These are phyloP conservation scores for Agonum fuliginosum DNA, from an alignment of 2,888 invertebrate species.

Conservation along the genomic window DNA sequence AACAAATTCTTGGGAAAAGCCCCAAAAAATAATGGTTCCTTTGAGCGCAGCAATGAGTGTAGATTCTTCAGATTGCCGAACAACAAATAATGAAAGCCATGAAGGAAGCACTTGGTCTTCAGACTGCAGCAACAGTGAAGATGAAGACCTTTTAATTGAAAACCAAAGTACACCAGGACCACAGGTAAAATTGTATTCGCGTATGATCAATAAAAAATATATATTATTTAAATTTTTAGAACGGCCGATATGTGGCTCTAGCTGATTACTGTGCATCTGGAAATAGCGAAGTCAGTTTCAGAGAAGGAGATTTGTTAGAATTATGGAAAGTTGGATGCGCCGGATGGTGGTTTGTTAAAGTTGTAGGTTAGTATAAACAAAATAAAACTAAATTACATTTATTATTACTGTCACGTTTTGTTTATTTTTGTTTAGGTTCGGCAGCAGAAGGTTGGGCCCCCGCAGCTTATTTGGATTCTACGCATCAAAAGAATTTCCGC, in stretches of 20 bases:
- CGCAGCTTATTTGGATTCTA: slow-evolving; percentile 90
- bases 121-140: slow-evolving; percentile 93
- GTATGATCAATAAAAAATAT: neutral
- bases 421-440: slow-evolving; percentile 73
- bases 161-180: slow-evolving; percentile 67
- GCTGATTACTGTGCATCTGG: slow-evolving; percentile 96
- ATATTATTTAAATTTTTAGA: slow-evolving; percentile 73
- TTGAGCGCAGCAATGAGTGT: slow-evolving; percentile 70
- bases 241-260: slow-evolving; percentile 88
- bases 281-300: slow-evolving; percentile 91
- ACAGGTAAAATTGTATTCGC: slow-evolving; percentile 19
- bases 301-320: slow-evolving; percentile 92
- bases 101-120: slow-evolving; percentile 88
- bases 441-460: slow-evolving; percentile 95
- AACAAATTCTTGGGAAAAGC: slow-evolving; percentile 85
- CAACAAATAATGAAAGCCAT: slow-evolving; percentile 67
- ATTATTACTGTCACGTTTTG: too few relatives aligned
- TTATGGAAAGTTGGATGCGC: slow-evolving; percentile 94
- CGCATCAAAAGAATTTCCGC: slow-evolving; percentile 84
- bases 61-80: slow-evolving; percentile 70
- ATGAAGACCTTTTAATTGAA: slow-evolving; percentile 83
- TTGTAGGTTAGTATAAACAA: slow-evolving; percentile 77
- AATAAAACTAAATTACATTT: slow-evolving; percentile 33
- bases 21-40: slow-evolving; percentile 67
- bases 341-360: slow-evolving; percentile 97